Percentiles rank a stretch among this genome's conserved stretches.
Conservation (phyloP, 2,888 invertebrate genomes). For the Anoncus sp. region DNA sequence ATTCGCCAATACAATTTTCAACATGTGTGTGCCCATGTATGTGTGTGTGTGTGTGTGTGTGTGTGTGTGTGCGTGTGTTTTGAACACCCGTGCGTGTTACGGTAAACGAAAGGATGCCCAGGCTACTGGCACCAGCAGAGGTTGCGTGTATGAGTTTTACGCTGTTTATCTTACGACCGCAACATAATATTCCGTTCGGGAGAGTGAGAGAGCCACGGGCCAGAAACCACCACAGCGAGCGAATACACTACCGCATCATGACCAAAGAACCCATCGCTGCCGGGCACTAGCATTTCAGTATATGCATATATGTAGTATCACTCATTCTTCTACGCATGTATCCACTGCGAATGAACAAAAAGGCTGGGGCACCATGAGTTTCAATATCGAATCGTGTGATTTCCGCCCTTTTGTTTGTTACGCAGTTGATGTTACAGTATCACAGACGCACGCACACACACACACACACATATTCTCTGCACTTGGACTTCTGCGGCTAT, state of each 20-base stretch:
- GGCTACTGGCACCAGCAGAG: constrained; percentile 4
- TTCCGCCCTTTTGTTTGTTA: constrained; percentile 1
- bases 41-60: constrained; percentile 9
- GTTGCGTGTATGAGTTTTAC: constrained; percentile 61
- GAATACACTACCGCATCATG: constrained; percentile 28
- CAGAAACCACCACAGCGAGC: constrained; percentile 31
- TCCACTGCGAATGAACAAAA: neutral
- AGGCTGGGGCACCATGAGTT: neutral
- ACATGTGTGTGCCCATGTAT: constrained; percentile 8
- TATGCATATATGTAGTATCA: constrained; percentile 11
- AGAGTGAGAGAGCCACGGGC: constrained; percentile 56
- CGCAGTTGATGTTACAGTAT: neutral
- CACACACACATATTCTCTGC: constrained; percentile 22
- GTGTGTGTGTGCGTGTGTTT: constrained; percentile 16
- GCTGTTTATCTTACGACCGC: constrained; percentile 77
- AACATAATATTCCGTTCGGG: constrained; percentile 73
- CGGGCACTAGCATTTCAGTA: constrained; percentile 56
- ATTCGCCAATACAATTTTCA: constrained; percentile 37
- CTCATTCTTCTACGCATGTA: neutral
- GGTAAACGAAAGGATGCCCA: constrained; percentile 33
- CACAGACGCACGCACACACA: too few relatives aligned
- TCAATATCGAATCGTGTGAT: neutral
- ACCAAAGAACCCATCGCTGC: constrained; percentile 55
- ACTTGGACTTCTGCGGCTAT: constrained; percentile 8
- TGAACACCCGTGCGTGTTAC: constrained; percentile 14